A percentile compares a stretch with the other conserved stretches of the same genome.
These are phyloP conservation scores for Linhomoeus sp. DNA, from an alignment of 2,888 invertebrate species.

Conservation along the genomic window DNA sequence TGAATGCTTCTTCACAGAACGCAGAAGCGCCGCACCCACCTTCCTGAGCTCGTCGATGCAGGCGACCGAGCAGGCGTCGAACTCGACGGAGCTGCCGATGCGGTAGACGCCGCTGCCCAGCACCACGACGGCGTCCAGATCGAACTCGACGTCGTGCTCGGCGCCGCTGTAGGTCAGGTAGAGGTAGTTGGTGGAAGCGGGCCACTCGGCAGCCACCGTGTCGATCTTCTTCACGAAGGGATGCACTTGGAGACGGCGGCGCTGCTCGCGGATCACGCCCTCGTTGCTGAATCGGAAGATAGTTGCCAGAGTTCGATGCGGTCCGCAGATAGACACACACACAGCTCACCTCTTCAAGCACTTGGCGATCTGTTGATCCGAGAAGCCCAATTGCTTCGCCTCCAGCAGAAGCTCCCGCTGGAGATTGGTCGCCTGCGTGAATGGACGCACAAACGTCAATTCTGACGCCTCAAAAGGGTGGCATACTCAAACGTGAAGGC, in stretches of 20 bases:
- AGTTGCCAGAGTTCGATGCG: neutral
- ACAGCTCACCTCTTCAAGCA: conserved; percentile 9
- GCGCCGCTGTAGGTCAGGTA: conserved; percentile 82
- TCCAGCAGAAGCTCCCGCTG: conserved; percentile 39
- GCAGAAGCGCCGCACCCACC: conserved; percentile 16
- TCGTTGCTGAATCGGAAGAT: conserved; percentile 26
- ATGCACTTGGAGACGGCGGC: conserved; percentile 38
- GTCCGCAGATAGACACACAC: neutral
- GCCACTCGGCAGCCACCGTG: conserved; percentile 98
- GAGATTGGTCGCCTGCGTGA: neutral
- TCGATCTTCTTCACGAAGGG: conserved; percentile 93
- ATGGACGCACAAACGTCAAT: no score
- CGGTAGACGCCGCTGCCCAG: conserved; percentile 72
- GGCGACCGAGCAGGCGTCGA: conserved; percentile 97
- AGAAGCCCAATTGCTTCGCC: conserved; percentile 85
- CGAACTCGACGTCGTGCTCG: conserved; percentile 46
- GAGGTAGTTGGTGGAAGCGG: conserved; percentile 92
- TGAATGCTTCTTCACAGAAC: neutral
- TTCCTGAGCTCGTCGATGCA: conserved; percentile 73
- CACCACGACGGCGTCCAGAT: conserved; percentile 19
- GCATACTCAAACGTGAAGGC: no score
- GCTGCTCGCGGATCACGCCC: conserved; percentile 21
- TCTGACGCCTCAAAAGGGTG: no score
- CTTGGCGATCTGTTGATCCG: conserved; percentile 80
- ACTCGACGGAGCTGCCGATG: conserved; percentile 93